These are phyloP conservation scores for Tribolium madens DNA, from an alignment of 1,140 invertebrate species.

Conservation along the genomic window DNA sequence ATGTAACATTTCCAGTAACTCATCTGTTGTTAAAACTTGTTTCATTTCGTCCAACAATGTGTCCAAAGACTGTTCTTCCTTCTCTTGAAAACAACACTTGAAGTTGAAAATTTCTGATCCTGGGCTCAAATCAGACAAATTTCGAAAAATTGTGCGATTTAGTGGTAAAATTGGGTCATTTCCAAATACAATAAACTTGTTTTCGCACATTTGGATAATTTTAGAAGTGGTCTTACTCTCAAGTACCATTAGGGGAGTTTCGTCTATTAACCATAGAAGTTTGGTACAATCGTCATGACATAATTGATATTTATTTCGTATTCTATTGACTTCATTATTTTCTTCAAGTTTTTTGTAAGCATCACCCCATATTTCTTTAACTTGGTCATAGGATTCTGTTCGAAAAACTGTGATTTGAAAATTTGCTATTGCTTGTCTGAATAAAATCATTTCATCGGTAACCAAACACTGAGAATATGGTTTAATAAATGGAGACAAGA, in stretches of 20 bases:
- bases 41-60: not conserved
- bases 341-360: not conserved
- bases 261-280: not conserved
- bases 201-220: not conserved
- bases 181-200: not conserved
- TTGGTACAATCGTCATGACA: not conserved
- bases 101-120: not conserved
- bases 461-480: not conserved
- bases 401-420: not conserved
- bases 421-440: not conserved
- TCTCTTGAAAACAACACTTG: not conserved
- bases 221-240: not conserved
- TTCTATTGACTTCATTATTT: not conserved
- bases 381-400: not conserved
- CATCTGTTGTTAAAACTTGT: not conserved
- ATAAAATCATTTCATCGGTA: not conserved
- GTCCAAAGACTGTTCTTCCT: not conserved
- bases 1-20: not conserved
- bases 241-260: not conserved
- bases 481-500: not conserved
- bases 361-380: not conserved
- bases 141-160: not conserved
- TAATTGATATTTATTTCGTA: not conserved
- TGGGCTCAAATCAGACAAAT: not conserved
- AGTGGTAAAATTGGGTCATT: no score